Base-by-base conservation (phyloP, 2,888 invertebrate species). In the Eupithecia dodoneata region DNA sequence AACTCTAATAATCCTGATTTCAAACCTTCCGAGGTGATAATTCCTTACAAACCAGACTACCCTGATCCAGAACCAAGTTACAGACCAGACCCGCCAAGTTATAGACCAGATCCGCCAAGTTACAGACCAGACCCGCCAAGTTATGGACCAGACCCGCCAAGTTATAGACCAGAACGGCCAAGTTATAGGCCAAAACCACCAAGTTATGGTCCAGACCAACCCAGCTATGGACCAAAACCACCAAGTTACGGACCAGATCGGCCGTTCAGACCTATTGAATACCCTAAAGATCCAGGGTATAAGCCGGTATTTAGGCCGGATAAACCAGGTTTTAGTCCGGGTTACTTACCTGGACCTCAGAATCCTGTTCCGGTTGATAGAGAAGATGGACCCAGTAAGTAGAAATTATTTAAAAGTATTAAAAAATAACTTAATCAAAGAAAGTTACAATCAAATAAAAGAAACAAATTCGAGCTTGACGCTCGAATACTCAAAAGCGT, bases 351-450 rank as follows among this genome's bases (percentile, higher is more conserved):
- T 2, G 76, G 80, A 15, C 83, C 85, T 9, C 79, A 77, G 15
- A 86, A 82, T 78, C 90, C 90, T 3, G 85, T 83, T 73, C 85
- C 85, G 72, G 87, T 87, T 44, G 90, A 91, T 73, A 88, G 89
- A 79, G 88, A 87, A 73, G 89, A 87, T 72, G 90, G 87, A 73
- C 85, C 88, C 59, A 86, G 93, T 92, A 84, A 90, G 92, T 89
- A 45, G 4, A n/a, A 18, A 18, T n/a, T 30, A 59, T 6, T 63
- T 47, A 63, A 7, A 52, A 9, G 2, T 9, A 18, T 3, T 59
- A 18, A n/a, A 18, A 9, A 9, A 59, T 3, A 45, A 63, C 30
- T 10, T 30, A 30, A 30, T 30, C 30, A 30, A 30, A 30, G 30
- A 30, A 30, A 30, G 30, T 30, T 30, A 30, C 30, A 30, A 30